Conservation (phyloP, 2,797 vertebrate species). For the Hypotaenidia philippensis region DNA sequence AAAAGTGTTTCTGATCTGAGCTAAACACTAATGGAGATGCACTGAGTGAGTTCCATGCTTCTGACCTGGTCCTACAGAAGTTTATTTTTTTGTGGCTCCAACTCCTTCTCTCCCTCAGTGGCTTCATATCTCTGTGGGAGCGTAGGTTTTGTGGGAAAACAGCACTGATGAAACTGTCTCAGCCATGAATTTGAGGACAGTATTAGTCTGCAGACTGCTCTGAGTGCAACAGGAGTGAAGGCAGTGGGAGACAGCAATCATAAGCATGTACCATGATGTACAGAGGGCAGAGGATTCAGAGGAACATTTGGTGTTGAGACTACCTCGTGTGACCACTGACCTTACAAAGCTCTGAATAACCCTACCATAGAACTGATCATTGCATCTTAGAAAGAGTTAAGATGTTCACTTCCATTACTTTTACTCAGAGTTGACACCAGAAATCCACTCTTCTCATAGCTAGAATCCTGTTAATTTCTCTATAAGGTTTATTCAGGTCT, state of each 20-base stretch:
- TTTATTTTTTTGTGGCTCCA: neutral
- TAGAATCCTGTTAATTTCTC: neutral
- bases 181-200: neutral
- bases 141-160: neutral
- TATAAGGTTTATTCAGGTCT: neutral
- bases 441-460: neutral
- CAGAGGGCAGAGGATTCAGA: neutral
- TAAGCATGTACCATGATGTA: too few relatives aligned
- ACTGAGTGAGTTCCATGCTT: neutral
- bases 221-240: neutral
- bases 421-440: neutral
- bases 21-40: fast-evolving
- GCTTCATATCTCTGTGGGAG: fast-evolving
- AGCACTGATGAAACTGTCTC: neutral
- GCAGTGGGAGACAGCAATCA: neutral
- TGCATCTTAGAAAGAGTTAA: neutral
- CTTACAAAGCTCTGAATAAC: neutral
- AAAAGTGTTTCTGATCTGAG: neutral
- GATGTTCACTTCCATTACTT: neutral
- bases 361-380: neutral
- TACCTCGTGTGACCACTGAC: neutral
- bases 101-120: neutral
- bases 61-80: neutral
- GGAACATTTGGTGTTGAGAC: neutral
- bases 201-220: neutral